Evolutionary conservation across 1,140 invertebrate species (phyloP), one percentile per base, ranked within the genome.

Genomic region (Ooceraea biroi): DNA sequence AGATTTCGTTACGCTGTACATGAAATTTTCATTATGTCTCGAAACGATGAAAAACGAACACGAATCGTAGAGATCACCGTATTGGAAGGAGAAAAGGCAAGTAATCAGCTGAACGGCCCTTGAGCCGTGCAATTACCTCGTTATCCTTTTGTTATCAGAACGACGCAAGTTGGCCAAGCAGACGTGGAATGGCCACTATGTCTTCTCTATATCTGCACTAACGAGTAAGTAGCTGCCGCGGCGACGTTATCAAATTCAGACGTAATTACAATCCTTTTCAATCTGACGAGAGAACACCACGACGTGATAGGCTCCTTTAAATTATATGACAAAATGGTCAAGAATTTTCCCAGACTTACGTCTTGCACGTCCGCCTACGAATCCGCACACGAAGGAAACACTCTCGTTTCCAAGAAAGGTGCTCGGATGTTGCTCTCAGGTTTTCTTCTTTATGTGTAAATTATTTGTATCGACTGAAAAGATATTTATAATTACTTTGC

Each of bases 81-180:
- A 17, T 52, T 69, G 63, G 63, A 36, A 12, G 22, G 11, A 50
- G 80, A 46, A 44, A 63, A 80, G 55, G 25, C 78, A 57, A 84
- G 76, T 87, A 74, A 82, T 65, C 78, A 80, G 61, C 57, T 30
- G 48, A 72, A 57, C 50, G 52, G 71, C 22, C 48, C 72, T 77
- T 55, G 74, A 84, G 55, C 65, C 73, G 36, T 73, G 52, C 83
- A 87, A 87, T 87, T 87, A 87, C 83, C 80, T 57, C 55, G 55
- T 60, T 87, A 85, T 87, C 83, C 84, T 87, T 87, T 87, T 71
- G 76, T 87, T 87, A 87, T 85, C 85, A 85, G 84, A 55, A 87
- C 76, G 85, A 71, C 48, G 61, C 83, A 74, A 85, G 83, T 82
- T 87, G 52, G 30, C 69, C 55, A 46, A 66, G 74, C 48, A 57